Evolutionary conservation across 2,888 invertebrate genomes (phyloP).

Genomic region (Philaethria dido): DNA sequence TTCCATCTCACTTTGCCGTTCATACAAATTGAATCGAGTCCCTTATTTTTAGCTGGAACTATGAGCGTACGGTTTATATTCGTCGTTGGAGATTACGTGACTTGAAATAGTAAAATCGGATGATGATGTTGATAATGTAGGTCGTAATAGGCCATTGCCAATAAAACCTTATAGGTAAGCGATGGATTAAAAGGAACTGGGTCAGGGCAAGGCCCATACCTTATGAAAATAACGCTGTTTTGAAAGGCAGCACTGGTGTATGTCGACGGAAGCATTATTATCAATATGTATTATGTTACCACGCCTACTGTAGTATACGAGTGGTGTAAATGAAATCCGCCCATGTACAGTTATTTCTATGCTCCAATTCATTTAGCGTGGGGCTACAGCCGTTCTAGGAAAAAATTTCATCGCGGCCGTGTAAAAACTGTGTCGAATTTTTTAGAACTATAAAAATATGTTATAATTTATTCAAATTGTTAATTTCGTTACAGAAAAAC

Average conservation of each 20-base stretch:
- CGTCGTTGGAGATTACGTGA: conserved; percentile 81
- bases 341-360: conserved; percentile 14
- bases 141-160: conserved; percentile 82
- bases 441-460: conserved; percentile 5
- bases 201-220: conserved; percentile 76
- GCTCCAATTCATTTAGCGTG: conserved; percentile 21
- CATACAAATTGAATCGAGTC: conserved; percentile 62
- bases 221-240: conserved; percentile 75
- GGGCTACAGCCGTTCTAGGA: conserved; percentile 12
- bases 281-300: conserved; percentile 36
- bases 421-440: background rate
- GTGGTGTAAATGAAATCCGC: conserved; percentile 25
- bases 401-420: conserved; percentile 18
- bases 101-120: conserved; percentile 84
- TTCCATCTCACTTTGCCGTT: conserved; percentile 58
- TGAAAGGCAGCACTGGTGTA: conserved; percentile 58
- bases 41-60: conserved; percentile 49
- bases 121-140: conserved; percentile 84
- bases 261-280: conserved; percentile 31
- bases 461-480: conserved; percentile 10
- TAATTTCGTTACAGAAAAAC: background rate
- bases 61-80: conserved; percentile 73
- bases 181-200: conserved; percentile 82
- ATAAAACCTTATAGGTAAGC: conserved; percentile 84
- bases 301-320: conserved; percentile 24